Base-by-base conservation (phyloP, 1,140 invertebrate species). In the Coelopa frigida region DNA sequence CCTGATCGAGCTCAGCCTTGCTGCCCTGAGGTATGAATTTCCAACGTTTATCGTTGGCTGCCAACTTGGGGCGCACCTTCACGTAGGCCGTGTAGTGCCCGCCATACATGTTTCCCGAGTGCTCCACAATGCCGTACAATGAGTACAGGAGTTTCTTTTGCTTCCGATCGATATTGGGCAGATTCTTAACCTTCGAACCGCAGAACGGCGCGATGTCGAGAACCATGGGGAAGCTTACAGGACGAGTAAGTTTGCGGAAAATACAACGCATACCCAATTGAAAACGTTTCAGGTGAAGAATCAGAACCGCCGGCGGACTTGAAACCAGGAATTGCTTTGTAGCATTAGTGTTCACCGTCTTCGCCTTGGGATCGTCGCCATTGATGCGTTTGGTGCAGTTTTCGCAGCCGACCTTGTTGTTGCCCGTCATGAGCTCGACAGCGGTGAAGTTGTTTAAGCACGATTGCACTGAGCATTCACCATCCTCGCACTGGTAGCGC, bases 41-140 rank as follows among this genome's bases (percentile, higher is more conserved):
- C 80, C 82, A 84, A 3, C 81, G 72, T 4, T 75, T 74, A 55
- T 83, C 81, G 10, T 76, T 73, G 3, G 72, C 57, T 23, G 72
- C 68, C 23, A 84, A 58, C 6, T 75, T 72, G 6, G 73, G 54
- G 27, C 66, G 53, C 53, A 88, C 84, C 72, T 89, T 89, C 2
- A 90, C 87, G 61, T 94, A 98, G 6, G 94, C 91, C n/a, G 93
- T 86, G 64, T 98, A 98, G 72, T 98, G 95, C 4, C 94, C 95
- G 38, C 88, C 85, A 56, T 85, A 82, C 51, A 96, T 79, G 12
- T 82, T 81, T 3, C 95, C 95, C 46, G 83, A 86, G 62, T 99
- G 95, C 61, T 93, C 91, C 12, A 98, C 93, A 6, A 99, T 81
- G 4, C 92, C 94, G 61, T 95, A 98, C 15, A 98, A 72, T 0